Percentiles rank a stretch among this genome's conserved stretches.
phyloP scores from a whole-genome alignment of 2,888 invertebrate genomes.

The Yponomeuta plumbellus region DNA sequence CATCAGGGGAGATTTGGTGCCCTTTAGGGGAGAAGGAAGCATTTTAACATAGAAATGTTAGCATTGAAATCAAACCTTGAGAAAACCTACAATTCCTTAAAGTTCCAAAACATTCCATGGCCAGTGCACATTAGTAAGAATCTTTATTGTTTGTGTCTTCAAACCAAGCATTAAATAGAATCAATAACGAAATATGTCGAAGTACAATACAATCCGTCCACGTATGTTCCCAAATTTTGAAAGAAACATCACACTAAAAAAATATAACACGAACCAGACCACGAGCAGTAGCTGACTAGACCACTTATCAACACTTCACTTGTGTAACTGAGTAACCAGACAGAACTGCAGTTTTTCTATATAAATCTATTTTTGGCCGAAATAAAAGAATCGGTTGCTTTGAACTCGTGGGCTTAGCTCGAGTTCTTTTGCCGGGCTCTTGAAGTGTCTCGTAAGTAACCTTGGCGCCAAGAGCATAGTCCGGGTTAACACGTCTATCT shows the following conservation, averaged over 20 bases:
- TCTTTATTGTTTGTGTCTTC: no score
- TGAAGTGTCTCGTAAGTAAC: conserved; percentile 5
- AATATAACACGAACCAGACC: background rate
- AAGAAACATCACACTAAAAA: background rate
- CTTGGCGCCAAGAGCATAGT: background rate
- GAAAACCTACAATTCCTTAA: no score
- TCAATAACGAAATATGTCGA: no score
- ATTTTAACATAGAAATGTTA: no score
- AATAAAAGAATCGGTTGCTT: conserved; percentile 19
- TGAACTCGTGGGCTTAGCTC: background rate
- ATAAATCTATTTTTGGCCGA: conserved; percentile 48
- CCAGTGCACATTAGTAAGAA: no score
- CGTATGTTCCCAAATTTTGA: no score
- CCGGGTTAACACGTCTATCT: background rate
- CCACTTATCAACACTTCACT: conserved; percentile 13
- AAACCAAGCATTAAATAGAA: no score
- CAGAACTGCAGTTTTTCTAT: conserved; percentile 50
- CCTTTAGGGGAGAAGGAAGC: no score
- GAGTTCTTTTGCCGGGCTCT: conserved; percentile 26
- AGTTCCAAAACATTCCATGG: no score
- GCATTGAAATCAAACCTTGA: no score
- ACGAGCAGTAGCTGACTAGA: conserved; percentile 10
- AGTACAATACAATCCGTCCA: no score
- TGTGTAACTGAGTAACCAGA: background rate
- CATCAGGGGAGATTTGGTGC: no score